Base-by-base conservation (phyloP, 2,888 invertebrate genomes). In the Homarus gammarus region DNA sequence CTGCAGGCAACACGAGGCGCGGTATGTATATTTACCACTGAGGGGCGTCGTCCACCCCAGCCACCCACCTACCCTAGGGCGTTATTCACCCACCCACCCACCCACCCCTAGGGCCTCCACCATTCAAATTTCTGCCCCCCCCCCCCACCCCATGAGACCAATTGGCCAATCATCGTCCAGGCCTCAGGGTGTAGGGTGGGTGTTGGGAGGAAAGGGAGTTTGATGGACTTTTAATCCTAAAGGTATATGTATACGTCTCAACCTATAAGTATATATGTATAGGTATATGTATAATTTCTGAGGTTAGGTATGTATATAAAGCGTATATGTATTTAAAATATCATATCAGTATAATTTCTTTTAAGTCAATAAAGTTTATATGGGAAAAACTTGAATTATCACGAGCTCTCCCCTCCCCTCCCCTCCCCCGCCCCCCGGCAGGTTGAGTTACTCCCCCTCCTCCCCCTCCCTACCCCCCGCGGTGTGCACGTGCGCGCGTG, bases 1-100 rank as follows among this genome's bases (percentile, higher is more conserved):
- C 78, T 78, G 51, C 78, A 78, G 51, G 78, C 78, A 36, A 15
- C 56, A 56, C 56, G 56, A n/a, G 49, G 49, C 44, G 33, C 27
- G n/a, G n/a, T n/a, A n/a, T n/a, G 40, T 40, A 44, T 73, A 27
- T 40, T 44, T 22, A 40, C 44, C 22, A 12, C 70, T 27, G 31
- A 33, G 40, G 22, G 40, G 36, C 22, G 10, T 12, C 44, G 1
- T 44, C 12, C 31, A 51, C 49, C 51, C n/a, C 72, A n/a, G n/a
- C 56, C 22, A 33, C n/a, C 31, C 51, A 8, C 10, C 33, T 15
- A 18, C 31, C n/a, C 36, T 27, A 12, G 5, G 18, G 38, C 51
- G 18, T 5, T 22, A 18, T 22, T 51, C 49, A 6, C 49, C 51
- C 51, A 18, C 82, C 44, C 70, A 12, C 56, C 33, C 49, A n/a